phyloP scores from a whole-genome alignment of 1,140 invertebrate genomes.

The Drosophila melanica region DNA sequence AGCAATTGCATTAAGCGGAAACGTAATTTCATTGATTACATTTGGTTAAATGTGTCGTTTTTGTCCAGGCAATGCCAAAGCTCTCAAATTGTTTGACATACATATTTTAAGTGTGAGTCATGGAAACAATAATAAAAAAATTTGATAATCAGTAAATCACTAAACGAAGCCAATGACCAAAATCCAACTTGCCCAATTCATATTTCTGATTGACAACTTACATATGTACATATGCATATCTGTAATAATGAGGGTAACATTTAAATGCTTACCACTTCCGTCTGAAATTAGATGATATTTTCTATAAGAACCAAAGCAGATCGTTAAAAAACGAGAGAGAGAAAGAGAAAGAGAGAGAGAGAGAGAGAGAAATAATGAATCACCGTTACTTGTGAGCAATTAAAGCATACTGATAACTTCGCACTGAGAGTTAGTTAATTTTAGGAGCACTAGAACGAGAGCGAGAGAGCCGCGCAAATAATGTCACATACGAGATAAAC shows the following conservation, averaged over 20 bases:
- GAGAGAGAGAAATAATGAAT: conserved; percentile 48
- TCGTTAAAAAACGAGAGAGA: conserved; percentile 40
- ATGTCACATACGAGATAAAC: conserved; percentile 46
- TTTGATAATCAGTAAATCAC: conserved; percentile 61
- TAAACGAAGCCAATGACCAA: conserved; percentile 9
- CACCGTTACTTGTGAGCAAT: conserved; percentile 39
- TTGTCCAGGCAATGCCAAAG: neutral
- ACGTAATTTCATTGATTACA: neutral
- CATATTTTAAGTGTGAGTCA: conserved; percentile 47
- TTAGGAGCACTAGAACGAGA: conserved; percentile 3
- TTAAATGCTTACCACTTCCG: conserved; percentile 17
- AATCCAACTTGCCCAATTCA: conserved; percentile 12
- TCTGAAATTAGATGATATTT: conserved; percentile 25
- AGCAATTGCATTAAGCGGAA: neutral
- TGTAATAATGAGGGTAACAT: conserved; percentile 1
- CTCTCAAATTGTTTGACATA: conserved; percentile 19
- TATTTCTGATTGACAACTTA: conserved; percentile 6
- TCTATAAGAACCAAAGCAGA: conserved; percentile 27
- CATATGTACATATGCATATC: conserved; percentile 6
- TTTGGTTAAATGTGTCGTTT: neutral
- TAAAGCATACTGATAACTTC: conserved; percentile 58
- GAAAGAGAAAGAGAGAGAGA: conserved; percentile 39
- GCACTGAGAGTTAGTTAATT: conserved; percentile 22
- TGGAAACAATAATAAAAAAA: conserved; percentile 1
- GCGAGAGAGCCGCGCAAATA: conserved; percentile 25